phyloP scores from a whole-genome alignment of 2,797 vertebrate species.

The Anas flavirostris region DNA sequence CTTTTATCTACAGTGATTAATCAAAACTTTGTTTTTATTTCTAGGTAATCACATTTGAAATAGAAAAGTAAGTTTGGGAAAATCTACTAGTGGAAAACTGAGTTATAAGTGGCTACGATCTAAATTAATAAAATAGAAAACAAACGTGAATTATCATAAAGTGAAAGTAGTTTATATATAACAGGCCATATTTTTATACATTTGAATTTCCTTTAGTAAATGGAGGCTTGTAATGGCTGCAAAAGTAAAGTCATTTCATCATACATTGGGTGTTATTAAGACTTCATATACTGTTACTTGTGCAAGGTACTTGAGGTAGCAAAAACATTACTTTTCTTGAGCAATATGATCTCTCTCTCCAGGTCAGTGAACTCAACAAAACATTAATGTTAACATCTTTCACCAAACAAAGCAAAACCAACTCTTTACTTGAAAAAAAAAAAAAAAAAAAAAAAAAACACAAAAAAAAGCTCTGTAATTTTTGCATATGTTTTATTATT shows the following conservation, averaged over 20 bases:
- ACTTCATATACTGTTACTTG: not conserved
- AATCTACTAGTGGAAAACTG: constrained; percentile 1
- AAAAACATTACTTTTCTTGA: not conserved
- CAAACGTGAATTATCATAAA: not conserved
- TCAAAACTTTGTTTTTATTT: constrained; percentile 26
- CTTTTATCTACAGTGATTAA: constrained; percentile 16
- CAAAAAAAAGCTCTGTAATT: not conserved
- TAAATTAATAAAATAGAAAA: constrained; percentile 32
- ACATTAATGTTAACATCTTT: not conserved
- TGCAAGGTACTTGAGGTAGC: not conserved
- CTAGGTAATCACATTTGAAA: constrained; percentile 17
- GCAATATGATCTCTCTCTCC: not conserved
- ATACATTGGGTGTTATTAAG: not conserved
- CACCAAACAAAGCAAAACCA: not conserved
- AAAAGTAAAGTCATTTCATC: not conserved
- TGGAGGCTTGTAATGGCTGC: not conserved
- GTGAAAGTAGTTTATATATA: constrained; percentile 1
- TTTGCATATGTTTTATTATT: not conserved
- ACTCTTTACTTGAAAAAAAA: too few species aligned
- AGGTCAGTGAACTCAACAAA: not conserved
- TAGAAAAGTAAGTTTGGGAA: not conserved
- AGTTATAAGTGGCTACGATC: constrained; percentile 36
- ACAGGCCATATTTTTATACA: not conserved
- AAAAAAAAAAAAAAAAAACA: not conserved
- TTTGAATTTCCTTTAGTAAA: constrained; percentile 16